Evolutionary conservation across 1,140 invertebrate species (phyloP).

Genomic region (Galendromus occidentalis): DNA sequence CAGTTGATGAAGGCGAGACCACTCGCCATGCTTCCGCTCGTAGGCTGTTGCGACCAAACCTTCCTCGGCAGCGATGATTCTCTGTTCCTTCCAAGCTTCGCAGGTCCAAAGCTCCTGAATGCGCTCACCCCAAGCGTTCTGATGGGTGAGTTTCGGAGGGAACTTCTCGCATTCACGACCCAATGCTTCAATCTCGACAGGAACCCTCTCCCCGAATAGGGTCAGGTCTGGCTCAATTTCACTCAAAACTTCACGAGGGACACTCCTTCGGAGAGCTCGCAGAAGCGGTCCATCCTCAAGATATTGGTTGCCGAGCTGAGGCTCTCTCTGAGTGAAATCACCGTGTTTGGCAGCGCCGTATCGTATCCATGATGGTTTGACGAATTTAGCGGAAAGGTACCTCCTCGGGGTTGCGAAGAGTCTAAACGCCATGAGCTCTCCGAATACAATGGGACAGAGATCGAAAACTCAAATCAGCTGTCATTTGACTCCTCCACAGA

Average conservation of each 20-base stretch:
- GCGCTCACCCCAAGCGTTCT: conserved; percentile 37
- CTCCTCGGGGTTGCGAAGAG: conserved; percentile 17
- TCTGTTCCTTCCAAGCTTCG: conserved; percentile 35
- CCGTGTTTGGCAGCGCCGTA: conserved; percentile 22
- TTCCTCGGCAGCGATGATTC: conserved; percentile 34
- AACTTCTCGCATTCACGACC: conserved; percentile 34
- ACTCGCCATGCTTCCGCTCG: conserved; percentile 31
- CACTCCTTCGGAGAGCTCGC: conserved; percentile 23
- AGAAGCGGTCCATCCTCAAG: conserved; percentile 24
- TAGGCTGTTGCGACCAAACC: conserved; percentile 38
- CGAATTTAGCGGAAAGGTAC: not conserved
- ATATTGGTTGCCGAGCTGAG: conserved; percentile 27
- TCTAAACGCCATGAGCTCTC: too few relatives aligned
- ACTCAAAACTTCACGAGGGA: conserved; percentile 24
- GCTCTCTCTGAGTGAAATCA: conserved; percentile 26
- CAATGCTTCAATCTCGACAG: conserved; percentile 32
- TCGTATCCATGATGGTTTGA: not conserved
- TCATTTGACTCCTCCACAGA: too few relatives aligned
- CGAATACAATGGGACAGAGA: too few relatives aligned
- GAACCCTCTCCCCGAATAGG: conserved; percentile 32
- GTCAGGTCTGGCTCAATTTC: conserved; percentile 29
- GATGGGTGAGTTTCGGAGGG: conserved; percentile 31
- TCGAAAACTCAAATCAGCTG: too few relatives aligned
- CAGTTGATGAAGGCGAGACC: conserved; percentile 36
- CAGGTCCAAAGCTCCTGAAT: conserved; percentile 33